phyloP scores from a whole-genome alignment of 1,140 invertebrate species.

The Drosophila albomicans region DNA sequence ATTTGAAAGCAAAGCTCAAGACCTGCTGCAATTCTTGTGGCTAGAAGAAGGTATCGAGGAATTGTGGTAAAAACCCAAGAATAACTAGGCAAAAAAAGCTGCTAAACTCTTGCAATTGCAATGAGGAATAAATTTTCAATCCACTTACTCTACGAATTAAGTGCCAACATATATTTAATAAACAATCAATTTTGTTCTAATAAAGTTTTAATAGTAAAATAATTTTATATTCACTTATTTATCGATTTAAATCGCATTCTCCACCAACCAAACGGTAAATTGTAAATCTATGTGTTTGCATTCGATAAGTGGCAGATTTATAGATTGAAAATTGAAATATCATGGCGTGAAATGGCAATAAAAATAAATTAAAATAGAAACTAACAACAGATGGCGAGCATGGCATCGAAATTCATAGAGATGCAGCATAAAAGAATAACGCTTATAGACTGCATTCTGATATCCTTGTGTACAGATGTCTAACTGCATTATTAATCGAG shows the following conservation, averaged over 20 bases:
- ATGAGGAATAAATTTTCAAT: not conserved
- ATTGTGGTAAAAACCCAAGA: not conserved
- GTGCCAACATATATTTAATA: too few relatives aligned
- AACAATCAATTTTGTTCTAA: too few relatives aligned
- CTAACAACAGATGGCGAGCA: slow-evolving; percentile 1
- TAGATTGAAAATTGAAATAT: slow-evolving; percentile 5
- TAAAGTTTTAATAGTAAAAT: too few relatives aligned
- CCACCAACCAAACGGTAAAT: too few relatives aligned
- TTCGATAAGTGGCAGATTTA: slow-evolving; percentile 13
- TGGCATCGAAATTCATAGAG: too few relatives aligned
- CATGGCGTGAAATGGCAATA: too few relatives aligned
- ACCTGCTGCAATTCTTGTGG: slow-evolving; percentile 5
- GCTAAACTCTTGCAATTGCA: slow-evolving; percentile 6
- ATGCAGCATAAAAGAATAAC: not conserved
- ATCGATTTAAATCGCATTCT: too few relatives aligned
- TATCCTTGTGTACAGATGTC: slow-evolving; percentile 16
- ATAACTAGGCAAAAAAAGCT: slow-evolving; percentile 5
- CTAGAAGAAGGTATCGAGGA: not conserved
- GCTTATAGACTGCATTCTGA: not conserved
- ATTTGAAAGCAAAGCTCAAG: slow-evolving; percentile 5
- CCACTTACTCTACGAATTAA: too few relatives aligned
- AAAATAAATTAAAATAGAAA: slow-evolving; percentile 1
- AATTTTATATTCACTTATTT: too few relatives aligned
- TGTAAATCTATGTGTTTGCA: not conserved
- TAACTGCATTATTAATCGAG: slow-evolving; percentile 47